These are phyloP conservation scores for Iphiclides podalirius DNA, from an alignment of 2,888 invertebrate species.

Conservation along the genomic window DNA sequence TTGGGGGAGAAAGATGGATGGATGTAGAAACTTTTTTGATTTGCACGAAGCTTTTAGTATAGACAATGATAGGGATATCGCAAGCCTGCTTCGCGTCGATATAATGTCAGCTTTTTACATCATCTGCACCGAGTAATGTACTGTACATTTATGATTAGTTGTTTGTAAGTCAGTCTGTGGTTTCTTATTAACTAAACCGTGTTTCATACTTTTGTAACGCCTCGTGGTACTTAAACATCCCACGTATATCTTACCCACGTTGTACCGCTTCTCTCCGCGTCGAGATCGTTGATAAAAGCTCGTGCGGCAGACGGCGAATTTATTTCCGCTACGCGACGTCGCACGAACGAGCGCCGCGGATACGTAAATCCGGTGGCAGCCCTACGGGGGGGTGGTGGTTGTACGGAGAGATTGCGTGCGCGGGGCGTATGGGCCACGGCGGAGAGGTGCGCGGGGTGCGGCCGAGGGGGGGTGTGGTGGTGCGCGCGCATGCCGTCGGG, in stretches of 20 bases:
- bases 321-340: constrained; percentile 6
- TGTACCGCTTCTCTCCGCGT: no score
- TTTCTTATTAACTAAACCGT: no score
- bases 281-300: not conserved
- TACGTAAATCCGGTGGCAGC: constrained; percentile 37
- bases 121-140: no score
- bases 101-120: no score
- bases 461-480: constrained; percentile 36
- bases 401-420: constrained; percentile 48
- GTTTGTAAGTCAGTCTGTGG: no score
- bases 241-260: no score
- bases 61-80: no score
- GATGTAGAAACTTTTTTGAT: constrained; percentile 11
- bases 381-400: constrained; percentile 54
- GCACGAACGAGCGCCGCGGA: not conserved
- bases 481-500: constrained; percentile 33
- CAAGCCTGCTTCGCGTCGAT: no score
- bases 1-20: constrained; percentile 2
- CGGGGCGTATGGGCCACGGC: constrained; percentile 28
- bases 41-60: no score
- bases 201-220: no score
- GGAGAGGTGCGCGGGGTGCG: constrained; percentile 33
- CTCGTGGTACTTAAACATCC: no score
- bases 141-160: no score
- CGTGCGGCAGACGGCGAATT: not conserved